A percentile compares a stretch with the other conserved stretches of the same genome.
Conservation (phyloP, 2,797 vertebrate genomes). For the Manis javanica region DNA sequence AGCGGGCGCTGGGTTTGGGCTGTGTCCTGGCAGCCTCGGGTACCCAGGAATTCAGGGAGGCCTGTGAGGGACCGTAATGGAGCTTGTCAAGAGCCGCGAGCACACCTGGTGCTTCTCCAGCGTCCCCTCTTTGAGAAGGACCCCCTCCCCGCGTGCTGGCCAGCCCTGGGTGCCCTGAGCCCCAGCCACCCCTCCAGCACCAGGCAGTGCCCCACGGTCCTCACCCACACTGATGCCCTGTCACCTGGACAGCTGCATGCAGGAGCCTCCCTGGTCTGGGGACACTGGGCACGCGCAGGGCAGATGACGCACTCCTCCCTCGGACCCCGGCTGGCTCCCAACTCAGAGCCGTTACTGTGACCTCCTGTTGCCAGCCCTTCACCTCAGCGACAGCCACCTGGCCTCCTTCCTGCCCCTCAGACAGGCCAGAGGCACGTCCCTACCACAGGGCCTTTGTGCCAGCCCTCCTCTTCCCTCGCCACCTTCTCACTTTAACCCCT, state of each 20-base stretch:
- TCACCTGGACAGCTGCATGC: background rate
- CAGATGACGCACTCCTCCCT: background rate
- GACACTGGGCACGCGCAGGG: background rate
- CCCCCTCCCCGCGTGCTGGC: background rate
- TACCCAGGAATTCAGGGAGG: background rate
- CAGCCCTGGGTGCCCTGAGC: background rate
- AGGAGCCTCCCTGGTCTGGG: background rate
- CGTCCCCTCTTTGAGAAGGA: background rate
- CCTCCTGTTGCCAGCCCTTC: background rate
- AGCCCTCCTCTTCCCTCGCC: background rate
- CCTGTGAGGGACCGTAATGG: background rate
- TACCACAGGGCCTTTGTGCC: background rate
- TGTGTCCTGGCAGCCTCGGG: background rate
- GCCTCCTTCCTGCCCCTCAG: background rate
- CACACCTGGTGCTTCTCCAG: background rate
- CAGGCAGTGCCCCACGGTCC: background rate
- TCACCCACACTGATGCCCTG: background rate
- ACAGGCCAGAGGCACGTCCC: background rate
- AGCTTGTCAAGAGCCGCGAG: background rate
- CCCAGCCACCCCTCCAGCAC: background rate
- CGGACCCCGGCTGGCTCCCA: background rate
- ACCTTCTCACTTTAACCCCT: background rate
- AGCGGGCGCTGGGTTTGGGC: background rate
- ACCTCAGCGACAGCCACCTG: too few relatives aligned
- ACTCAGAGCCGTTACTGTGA: background rate